Conservation (phyloP, 2,113 vertebrate species). For the Zosterops japonicus region DNA sequence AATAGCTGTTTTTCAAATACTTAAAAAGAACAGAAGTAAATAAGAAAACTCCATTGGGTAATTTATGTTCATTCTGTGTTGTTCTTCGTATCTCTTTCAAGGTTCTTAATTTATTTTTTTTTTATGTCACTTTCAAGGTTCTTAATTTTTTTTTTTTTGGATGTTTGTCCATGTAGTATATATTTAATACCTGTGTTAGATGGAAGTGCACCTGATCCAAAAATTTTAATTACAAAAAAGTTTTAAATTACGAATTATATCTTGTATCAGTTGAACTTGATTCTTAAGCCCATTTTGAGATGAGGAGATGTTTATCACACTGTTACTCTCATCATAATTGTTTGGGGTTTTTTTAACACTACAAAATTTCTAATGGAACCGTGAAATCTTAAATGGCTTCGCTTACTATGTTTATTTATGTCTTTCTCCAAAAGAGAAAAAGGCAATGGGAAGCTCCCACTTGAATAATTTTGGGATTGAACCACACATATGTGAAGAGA, state of each 20-base stretch:
- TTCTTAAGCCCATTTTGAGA: background rate
- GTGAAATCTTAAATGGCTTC: background rate
- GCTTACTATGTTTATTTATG: background rate
- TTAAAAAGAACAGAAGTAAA: background rate
- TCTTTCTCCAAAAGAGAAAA: background rate
- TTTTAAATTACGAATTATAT: background rate
- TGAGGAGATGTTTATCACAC: background rate
- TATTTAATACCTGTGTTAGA: background rate
- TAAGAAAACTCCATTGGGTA: background rate
- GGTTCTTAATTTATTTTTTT: background rate
- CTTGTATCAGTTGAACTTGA: background rate
- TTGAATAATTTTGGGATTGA: background rate
- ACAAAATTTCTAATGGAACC: background rate
- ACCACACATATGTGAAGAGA: background rate
- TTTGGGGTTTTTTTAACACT: background rate
- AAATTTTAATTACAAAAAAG: background rate
- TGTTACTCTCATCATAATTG: background rate
- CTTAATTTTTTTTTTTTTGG: background rate
- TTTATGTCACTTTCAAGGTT: background rate
- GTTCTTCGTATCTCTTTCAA: background rate
- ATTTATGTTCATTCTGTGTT: background rate
- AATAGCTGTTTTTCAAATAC: background rate
- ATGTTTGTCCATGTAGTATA: background rate
- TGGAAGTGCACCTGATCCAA: background rate
- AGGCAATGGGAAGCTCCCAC: background rate